Base-by-base conservation (phyloP, 2,797 vertebrate genomes). In the Etheostoma nigrum region DNA sequence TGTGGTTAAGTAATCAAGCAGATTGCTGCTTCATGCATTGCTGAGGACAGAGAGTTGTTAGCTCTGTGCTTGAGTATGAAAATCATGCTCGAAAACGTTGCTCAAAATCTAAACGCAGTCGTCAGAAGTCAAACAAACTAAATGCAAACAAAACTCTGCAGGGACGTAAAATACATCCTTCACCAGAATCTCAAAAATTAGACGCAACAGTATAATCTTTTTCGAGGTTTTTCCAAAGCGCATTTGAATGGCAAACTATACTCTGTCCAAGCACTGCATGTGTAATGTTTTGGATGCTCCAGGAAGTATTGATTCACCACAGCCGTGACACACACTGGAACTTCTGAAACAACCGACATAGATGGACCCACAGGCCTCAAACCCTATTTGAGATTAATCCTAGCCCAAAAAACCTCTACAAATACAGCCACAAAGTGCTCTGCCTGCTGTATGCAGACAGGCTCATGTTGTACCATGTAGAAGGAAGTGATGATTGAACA, bases 1-100 rank as follows among this genome's bases (percentile, higher is more conserved):
- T 93, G 90, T 82, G 88, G 92, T 95, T 93, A 93, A 94, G 86
- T 89, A 94, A 93, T 94, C 81, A 83, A 40, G 82, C 80, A 79
- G 76, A 89, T 81, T 92, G 88, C 91, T 88, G 90, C 87, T 92
- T 88, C 85, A 80, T 87, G 88, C 86, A 67, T 78, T 79, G 85
- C 86, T 78, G 85, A 91, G 74, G 81, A 71, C 78, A 87, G 44
- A 72, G 83, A 70, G 82, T 83, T 86, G 61, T 65, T 72, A 40
- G 82, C 61, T 53, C 40, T 68, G 62, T 19, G 6, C 57, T 69
- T 21, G 11, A 59, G 65, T 72, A 59, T 53, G 67, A 4, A 27
- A 69, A 40, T 49, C 53, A 2, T 4, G 21, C 53, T 59, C 11
- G 1, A 36, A 49, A 80, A 57, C n/a, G 14, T 14, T 0, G 2